phyloP scores from a whole-genome alignment of 2,113 vertebrate species.

The Brachypteracias leptosomus region DNA sequence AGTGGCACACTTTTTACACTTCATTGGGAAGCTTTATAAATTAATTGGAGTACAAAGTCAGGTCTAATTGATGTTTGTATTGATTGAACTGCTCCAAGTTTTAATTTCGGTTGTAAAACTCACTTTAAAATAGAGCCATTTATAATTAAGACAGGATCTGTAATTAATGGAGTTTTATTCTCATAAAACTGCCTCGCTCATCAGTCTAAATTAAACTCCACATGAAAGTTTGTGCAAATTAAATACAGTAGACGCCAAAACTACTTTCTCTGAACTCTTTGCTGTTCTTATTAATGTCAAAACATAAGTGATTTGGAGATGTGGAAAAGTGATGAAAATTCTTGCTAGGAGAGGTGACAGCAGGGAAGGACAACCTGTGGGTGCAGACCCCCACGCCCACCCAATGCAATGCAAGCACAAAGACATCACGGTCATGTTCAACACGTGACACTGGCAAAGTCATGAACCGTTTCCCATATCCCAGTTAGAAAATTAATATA shows the following conservation, averaged over 20 bases:
- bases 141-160: constrained; percentile 68
- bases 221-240: constrained; percentile 56
- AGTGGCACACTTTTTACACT: neutral
- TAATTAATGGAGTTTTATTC: constrained; percentile 65
- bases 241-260: constrained; percentile 38
- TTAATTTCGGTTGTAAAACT: constrained; percentile 64
- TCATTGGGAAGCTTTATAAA: constrained; percentile 47
- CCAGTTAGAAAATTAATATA: neutral
- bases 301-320: neutral
- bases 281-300: constrained; percentile 13
- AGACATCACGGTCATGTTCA: neutral
- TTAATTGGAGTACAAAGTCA: constrained; percentile 58
- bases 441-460: rapidly evolving
- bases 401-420: neutral
- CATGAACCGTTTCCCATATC: neutral
- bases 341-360: neutral
- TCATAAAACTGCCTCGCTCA: constrained; percentile 64
- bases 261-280: neutral
- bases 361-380: neutral
- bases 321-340: neutral
- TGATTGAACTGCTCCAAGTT: constrained; percentile 63
- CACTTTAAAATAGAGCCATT: constrained; percentile 63
- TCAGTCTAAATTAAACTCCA: constrained; percentile 69
- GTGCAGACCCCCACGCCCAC: neutral
- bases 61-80: constrained; percentile 69